A percentile compares a stretch with the other conserved stretches of the same genome.
Evolutionary conservation across 2,113 vertebrate genomes (phyloP).

Genomic region (Urocolius indicus): DNA sequence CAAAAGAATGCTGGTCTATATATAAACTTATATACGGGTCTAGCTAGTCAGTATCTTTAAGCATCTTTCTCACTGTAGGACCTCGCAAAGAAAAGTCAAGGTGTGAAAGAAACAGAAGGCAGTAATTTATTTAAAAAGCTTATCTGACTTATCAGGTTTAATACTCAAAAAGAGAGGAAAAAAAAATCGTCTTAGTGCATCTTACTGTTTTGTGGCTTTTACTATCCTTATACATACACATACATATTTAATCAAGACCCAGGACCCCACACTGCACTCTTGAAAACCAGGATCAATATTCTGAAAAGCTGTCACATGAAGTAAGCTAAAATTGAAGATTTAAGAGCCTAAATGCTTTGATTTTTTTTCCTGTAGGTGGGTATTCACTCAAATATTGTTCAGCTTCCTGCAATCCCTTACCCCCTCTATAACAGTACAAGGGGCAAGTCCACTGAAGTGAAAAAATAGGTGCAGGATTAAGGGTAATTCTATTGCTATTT

Average conservation of each 20-base stretch:
- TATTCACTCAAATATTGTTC: neutral
- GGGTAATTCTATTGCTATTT: neutral
- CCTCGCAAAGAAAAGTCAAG: neutral
- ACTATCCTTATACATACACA: neutral
- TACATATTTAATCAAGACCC: neutral
- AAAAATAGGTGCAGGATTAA: neutral
- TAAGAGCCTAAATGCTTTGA: neutral
- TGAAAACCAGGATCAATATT: neutral
- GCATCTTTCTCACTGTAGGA: neutral
- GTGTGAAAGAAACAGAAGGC: neutral
- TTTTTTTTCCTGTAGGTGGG: neutral
- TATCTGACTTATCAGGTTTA: neutral
- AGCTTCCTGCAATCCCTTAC: neutral
- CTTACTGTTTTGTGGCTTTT: neutral
- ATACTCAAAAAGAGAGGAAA: neutral
- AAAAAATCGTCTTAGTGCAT: neutral
- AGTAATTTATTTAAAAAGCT: neutral
- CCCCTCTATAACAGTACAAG: neutral
- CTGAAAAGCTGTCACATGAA: neutral
- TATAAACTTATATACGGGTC: neutral
- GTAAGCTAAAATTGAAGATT: neutral
- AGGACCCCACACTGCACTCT: neutral
- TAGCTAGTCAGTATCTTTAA: neutral
- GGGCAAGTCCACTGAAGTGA: neutral
- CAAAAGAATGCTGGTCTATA: neutral